phyloP scores from a whole-genome alignment of 2,888 invertebrate genomes.

The Trachelus tabidus region DNA sequence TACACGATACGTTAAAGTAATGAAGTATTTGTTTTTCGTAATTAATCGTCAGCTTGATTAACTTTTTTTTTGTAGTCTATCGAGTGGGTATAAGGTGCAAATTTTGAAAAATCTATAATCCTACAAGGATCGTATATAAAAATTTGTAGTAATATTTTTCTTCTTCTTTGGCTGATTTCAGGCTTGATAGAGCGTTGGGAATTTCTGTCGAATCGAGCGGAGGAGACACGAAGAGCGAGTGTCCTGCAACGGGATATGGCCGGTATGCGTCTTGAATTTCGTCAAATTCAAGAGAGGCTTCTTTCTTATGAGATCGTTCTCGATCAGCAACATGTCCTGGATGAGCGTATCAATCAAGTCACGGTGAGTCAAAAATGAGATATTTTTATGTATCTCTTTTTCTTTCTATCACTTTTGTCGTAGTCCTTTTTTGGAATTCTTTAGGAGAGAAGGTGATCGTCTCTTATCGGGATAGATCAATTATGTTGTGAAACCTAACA shows the following conservation, averaged over 20 bases:
- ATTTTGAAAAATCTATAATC: too few relatives aligned
- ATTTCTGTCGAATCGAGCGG: slow-evolving; percentile 62
- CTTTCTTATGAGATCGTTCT: slow-evolving; percentile 53
- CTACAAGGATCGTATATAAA: background rate
- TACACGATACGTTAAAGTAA: too few relatives aligned
- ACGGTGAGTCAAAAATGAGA: slow-evolving; percentile 54
- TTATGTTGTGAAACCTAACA: too few relatives aligned
- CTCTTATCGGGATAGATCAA: too few relatives aligned
- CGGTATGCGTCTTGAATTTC: slow-evolving; percentile 57
- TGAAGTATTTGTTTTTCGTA: too few relatives aligned
- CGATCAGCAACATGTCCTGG: slow-evolving; percentile 61
- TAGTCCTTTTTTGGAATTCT: too few relatives aligned
- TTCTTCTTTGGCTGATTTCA: slow-evolving; percentile 37
- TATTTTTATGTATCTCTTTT: too few relatives aligned
- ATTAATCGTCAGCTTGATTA: too few relatives aligned
- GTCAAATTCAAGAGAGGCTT: slow-evolving; percentile 56
- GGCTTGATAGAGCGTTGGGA: slow-evolving; percentile 67
- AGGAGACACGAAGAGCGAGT: slow-evolving; percentile 62
- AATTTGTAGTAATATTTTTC: background rate
- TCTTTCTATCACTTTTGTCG: too few relatives aligned
- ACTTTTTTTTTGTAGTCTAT: too few relatives aligned
- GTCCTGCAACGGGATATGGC: slow-evolving; percentile 62
- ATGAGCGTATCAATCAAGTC: slow-evolving; percentile 63
- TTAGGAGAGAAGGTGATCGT: too few relatives aligned
- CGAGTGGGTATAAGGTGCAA: too few relatives aligned